Evolutionary conservation across 2,113 vertebrate species (phyloP), one percentile per base, ranked within the genome.

Genomic region (Tyrannus savana): DNA sequence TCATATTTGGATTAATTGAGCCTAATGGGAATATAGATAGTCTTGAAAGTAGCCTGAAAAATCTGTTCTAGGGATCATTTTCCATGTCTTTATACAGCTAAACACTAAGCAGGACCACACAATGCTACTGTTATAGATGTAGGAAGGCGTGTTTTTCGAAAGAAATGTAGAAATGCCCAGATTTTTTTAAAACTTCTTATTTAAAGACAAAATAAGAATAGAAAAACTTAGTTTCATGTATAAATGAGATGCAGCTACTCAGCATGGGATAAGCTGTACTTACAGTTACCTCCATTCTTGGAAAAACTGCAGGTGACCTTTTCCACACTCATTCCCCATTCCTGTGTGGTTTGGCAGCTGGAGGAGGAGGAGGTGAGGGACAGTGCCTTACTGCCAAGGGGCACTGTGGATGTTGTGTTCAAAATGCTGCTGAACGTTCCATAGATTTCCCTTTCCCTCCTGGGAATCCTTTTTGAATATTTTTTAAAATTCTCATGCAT

Each of bases 21-120:
- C 64, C 86, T 84, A 62, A 63, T 71, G 41, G 76, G 73, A 84
- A 78, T 94, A 81, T 8, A 87, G 78, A 53, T 66, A 71, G 68
- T 77, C 74, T 79, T 94, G 52, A 76, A 85, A 87, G 52, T 30
- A 78, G 50, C n/a, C 74, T 89, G 74, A 91, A 95, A 93, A 87
- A 62, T 89, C 42, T 84, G 14, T 73, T 91, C 30, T 46, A 41
- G 16, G 74, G 49, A 79, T 89, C 31, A 55, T 85, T 84, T 96
- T 95, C 58, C 23, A 16, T 39, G 62, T 68, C 53, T 89, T 82
- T 47, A 37, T 76, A 66, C 25, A 75, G 28, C 14, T 83, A 44
- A 89, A 73, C 19, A 35, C 25, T 56, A 44, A 53, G 22, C 37
- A 82, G 19, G 49, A 15, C 44, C 21, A 83, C 60, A 84, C 50